Base-by-base conservation (phyloP, 2,113 vertebrate genomes). In the Hystrix brachyura region DNA sequence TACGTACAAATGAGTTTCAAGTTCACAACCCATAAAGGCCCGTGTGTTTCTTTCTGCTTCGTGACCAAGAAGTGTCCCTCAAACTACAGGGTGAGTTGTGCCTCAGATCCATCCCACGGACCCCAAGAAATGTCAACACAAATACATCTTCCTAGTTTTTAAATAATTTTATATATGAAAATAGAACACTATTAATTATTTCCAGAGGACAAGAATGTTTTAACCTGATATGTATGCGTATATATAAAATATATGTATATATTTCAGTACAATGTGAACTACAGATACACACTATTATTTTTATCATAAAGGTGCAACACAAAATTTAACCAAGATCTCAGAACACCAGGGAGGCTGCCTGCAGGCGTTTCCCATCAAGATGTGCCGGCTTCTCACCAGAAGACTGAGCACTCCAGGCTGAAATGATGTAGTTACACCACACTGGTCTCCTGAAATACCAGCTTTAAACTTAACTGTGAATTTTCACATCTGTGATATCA, bases 401-500 rank as follows among this genome's bases (percentile, higher is more conserved):
- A 29, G n/a, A 88, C 27, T 53, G 76, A 94, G 48, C 65, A 25
- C n/a, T 53, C 13, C 53, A 21, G n/a, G 14, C 62, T 65, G 34
- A 92, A 94, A 82, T 90, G 64, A 53, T 55, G 64, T 92, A 69
- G 79, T 89, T 82, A 83, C 51, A 83, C 48, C 48, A 57, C 5
- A 71, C 38, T 11, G 65, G 34, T 88, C 15, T 64, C 32, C 46
- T 64, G 57, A 82, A 91, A 76, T 83, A 91, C 83, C 9, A 29
- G 9, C 18, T 83, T 94, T 96, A 89, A 96, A 83, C 1, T 71
- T 87, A 91, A 91, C 13, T 2, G 29, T 57, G 23, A 60, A 3
- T 62, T 95, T 97, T 95, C 18, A 94, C 7, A 74, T 79, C 32
- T 87, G 10, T 86, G 85, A 80, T 23, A 84, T 95, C 34, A 93